Conservation (phyloP, 1,140 invertebrate genomes). For the Drosophila biarmipes region DNA sequence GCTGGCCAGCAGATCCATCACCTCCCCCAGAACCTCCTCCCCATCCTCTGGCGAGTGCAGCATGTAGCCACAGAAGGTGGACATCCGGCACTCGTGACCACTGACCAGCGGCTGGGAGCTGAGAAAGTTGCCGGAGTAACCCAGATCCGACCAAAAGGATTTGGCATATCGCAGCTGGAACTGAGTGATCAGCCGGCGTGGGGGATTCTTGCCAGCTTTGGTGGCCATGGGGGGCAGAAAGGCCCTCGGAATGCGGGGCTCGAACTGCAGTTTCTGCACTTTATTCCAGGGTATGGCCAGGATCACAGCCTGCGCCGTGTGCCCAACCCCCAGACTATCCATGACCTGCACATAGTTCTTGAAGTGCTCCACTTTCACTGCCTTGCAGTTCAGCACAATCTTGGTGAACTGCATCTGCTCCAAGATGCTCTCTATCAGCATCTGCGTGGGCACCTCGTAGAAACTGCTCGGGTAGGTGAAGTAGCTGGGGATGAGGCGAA, state of each 20-base stretch:
- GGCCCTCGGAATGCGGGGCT: slow-evolving; percentile 52
- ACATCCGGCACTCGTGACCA: slow-evolving; percentile 31
- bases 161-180: slow-evolving; percentile 58
- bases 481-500: slow-evolving; percentile 40
- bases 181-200: slow-evolving; percentile 44
- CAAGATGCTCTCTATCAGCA: slow-evolving; percentile 45
- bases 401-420: slow-evolving; percentile 28
- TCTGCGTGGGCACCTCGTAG: slow-evolving; percentile 47
- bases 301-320: slow-evolving; percentile 62
- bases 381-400: slow-evolving; percentile 39
- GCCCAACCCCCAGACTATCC: slow-evolving; percentile 20
- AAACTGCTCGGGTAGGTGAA: slow-evolving; percentile 43
- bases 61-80: slow-evolving; percentile 48
- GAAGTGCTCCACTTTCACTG: slow-evolving; percentile 47
- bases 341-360: slow-evolving; percentile 69
- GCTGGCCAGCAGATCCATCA: slow-evolving; percentile 43
- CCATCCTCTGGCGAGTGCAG: slow-evolving; percentile 48
- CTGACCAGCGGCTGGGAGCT: slow-evolving; percentile 54
- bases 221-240: not conserved
- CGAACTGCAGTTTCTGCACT: slow-evolving; percentile 50
- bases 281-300: slow-evolving; percentile 74
- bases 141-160: slow-evolving; percentile 51
- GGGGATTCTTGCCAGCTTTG: not conserved
- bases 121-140: slow-evolving; percentile 70
- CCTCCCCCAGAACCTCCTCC: slow-evolving; percentile 12